A percentile compares a stretch with the other conserved stretches of the same genome.
Conservation (phyloP, 2,888 invertebrate species). For the Hypselothyrea guttata region DNA sequence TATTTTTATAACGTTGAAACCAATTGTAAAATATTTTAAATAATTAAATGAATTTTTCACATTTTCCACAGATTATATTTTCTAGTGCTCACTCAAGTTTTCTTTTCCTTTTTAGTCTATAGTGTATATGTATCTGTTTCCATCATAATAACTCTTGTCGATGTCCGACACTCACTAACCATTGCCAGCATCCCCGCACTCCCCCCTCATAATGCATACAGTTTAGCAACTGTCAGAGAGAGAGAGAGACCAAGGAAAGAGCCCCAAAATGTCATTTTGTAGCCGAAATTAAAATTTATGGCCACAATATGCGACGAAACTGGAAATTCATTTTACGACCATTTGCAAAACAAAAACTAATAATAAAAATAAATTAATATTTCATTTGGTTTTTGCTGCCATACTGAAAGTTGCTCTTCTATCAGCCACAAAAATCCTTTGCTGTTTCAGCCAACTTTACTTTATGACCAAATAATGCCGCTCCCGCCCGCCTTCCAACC, state of each 20-base stretch:
- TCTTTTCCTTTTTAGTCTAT: too few species aligned
- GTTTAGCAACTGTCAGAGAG: not conserved
- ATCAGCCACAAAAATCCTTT: slow-evolving; percentile 25
- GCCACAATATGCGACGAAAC: slow-evolving; percentile 21
- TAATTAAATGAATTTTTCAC: too few species aligned
- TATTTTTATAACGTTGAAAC: too few species aligned
- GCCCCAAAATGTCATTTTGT: slow-evolving; percentile 40
- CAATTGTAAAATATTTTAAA: too few species aligned
- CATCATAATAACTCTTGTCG: slow-evolving; percentile 10
- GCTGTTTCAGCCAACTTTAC: slow-evolving; percentile 46
- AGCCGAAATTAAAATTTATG: slow-evolving; percentile 62
- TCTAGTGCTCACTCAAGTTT: too few species aligned
- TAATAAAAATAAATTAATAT: slow-evolving; percentile 68
- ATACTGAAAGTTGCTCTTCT: not conserved
- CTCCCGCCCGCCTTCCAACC: slow-evolving; percentile 1
- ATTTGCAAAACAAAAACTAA: slow-evolving; percentile 30
- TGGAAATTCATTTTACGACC: slow-evolving; percentile 54
- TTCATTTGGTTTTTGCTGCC: slow-evolving; percentile 45
- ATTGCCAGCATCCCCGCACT: not conserved
- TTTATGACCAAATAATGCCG: slow-evolving; percentile 50
- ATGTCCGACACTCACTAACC: slow-evolving; percentile 1
- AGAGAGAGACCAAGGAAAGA: slow-evolving; percentile 13
- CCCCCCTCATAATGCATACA: not conserved
- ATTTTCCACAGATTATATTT: too few species aligned
- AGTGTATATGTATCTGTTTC: not conserved